phyloP scores from a whole-genome alignment of 2,888 invertebrate genomes.

The Brachylomia viminalis region DNA sequence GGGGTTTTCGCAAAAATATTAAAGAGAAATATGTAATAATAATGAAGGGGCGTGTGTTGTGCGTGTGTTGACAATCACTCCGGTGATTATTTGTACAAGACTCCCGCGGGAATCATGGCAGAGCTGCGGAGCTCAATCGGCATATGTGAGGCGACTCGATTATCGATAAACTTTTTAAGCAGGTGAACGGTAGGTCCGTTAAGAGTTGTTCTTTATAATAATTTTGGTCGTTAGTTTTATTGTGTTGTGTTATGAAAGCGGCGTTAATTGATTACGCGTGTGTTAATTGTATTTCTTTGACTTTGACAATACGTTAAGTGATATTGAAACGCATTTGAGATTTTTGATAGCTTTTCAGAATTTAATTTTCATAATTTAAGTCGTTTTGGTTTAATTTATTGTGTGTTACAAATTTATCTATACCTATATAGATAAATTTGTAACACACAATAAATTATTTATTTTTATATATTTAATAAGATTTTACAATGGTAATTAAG shows the following conservation, averaged over 20 bases:
- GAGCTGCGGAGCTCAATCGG: conserved; percentile 68
- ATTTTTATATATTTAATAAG: too few species aligned
- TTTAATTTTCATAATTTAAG: not conserved
- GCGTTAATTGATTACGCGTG: not conserved
- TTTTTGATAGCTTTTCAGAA: not conserved
- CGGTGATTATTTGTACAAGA: conserved; percentile 85
- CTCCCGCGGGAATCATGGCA: conserved; percentile 77
- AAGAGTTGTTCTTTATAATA: not conserved
- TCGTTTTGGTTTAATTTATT: too few species aligned
- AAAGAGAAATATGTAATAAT: conserved; percentile 80
- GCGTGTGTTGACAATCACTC: conserved; percentile 89
- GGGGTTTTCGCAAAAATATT: conserved; percentile 47
- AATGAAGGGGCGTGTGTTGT: conserved; percentile 79
- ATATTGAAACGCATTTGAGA: not conserved
- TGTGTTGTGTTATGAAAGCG: not conserved
- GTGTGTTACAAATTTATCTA: not conserved
- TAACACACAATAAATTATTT: too few species aligned
- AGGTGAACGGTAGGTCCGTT: not conserved
- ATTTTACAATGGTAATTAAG: too few species aligned
- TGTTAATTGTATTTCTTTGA: not conserved
- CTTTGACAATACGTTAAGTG: not conserved
- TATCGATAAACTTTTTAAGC: conserved; percentile 63
- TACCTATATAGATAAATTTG: too few species aligned
- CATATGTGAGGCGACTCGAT: conserved; percentile 66
- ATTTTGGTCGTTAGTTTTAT: not conserved